A percentile compares a stretch with the other conserved stretches of the same genome.
Conservation (phyloP, 2,797 vertebrate genomes). For the Rhincodon typus region DNA sequence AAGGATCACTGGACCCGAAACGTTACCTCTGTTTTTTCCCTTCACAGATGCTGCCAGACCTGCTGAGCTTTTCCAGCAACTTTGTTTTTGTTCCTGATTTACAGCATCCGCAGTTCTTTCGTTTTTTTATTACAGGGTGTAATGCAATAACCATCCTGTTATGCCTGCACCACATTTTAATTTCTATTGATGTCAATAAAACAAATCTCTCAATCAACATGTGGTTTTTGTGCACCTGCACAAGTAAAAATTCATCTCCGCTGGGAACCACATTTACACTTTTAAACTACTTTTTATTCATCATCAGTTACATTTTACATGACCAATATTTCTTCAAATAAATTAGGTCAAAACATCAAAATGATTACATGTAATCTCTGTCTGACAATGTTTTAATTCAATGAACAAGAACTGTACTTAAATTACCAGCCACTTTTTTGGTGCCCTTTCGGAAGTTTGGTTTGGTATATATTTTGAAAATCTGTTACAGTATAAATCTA, state of each 20-base stretch:
- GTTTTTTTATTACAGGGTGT: neutral
- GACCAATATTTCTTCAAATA: neutral
- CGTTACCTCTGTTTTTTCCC: too few relatives aligned
- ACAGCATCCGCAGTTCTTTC: too few relatives aligned
- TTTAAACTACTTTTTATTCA: neutral
- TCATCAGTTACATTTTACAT: neutral
- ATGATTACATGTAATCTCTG: neutral
- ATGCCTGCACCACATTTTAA: neutral
- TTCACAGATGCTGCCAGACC: too few relatives aligned
- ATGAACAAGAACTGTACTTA: neutral
- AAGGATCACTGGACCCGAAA: too few relatives aligned
- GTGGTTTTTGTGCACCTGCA: neutral
- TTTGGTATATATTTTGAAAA: neutral
- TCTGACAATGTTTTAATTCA: neutral
- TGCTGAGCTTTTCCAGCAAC: too few relatives aligned
- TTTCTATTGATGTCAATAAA: neutral
- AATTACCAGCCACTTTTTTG: neutral
- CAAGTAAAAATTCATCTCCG: neutral
- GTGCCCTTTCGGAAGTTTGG: neutral
- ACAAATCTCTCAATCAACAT: neutral
- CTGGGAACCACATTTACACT: neutral
- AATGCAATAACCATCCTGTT: neutral
- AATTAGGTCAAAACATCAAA: neutral
- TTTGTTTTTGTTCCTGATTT: too few relatives aligned
- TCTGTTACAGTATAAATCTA: neutral